Evolutionary conservation across 2,888 invertebrate genomes (phyloP), one percentile per base, ranked within the genome.

Genomic region (Tinea semifulvella): DNA sequence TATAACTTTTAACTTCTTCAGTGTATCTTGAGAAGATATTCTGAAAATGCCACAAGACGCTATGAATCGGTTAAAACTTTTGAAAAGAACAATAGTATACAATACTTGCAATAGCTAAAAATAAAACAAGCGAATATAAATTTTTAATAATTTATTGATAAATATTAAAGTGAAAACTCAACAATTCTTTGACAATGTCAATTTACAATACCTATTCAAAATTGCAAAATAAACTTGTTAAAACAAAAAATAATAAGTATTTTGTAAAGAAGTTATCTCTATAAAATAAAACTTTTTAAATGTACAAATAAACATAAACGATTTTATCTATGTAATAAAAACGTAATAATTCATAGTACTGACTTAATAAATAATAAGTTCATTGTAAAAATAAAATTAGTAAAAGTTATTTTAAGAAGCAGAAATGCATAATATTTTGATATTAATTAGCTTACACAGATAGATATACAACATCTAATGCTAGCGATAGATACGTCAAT

Each of bases 141-240:
- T 52, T 60, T 61, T 64, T 57, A 59, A 52, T 54, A 57, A 66
- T 75, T 77, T 73, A 74, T 73, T 75, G 3, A 31, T 22, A 22
- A 22, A 22, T 31, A 31, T 31, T 31, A 31, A 31, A 31, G 6
- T 67, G 67, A 71, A 79, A 79, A 79, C 68, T 79, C 79, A 79
- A 79, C 79, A 77, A 73, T 68, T 61, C 67, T 62, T 61, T 61
- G 71, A 74, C 68, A 67, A 70, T 49, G 53, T 49, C 50, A 58
- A 56, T 50, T 53, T 48, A 50, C 31, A 31, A 13, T 31, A 13
- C 31, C 11, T 31, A 7, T 17, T 26, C 26, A 44, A 38, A 20
- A 18, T 17, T 36, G 25, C 26, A 44, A 14, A 36, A 43, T 3
- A 14, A 31, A 31, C 5, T 2, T 22, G 25, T 42, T 17, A 19